Evolutionary conservation across 2,888 invertebrate genomes (phyloP).

Genomic region (Adela reaumurella): DNA sequence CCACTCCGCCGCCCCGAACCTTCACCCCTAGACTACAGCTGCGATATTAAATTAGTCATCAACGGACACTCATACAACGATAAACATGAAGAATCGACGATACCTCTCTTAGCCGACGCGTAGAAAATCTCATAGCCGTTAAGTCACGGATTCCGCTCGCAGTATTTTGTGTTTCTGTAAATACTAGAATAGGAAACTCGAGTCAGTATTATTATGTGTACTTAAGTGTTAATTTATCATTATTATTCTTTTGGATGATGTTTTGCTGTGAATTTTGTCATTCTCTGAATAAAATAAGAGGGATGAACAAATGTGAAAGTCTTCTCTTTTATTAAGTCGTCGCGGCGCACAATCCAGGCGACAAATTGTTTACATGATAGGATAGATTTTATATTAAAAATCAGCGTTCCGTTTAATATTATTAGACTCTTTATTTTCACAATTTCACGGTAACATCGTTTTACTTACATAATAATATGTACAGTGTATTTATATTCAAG

Average conservation of each 20-base stretch:
- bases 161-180: not conserved
- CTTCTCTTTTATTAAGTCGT: too few species aligned
- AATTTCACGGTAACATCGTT: slow-evolving; percentile 56
- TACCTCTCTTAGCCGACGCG: slow-evolving; percentile 38
- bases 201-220: slow-evolving; percentile 5
- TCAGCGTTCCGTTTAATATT: slow-evolving; percentile 58
- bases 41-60: slow-evolving; percentile 39
- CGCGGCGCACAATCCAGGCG: too few species aligned
- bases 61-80: slow-evolving; percentile 33
- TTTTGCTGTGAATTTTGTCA: too few species aligned
- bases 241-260: too few species aligned
- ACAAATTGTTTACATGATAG: too few species aligned
- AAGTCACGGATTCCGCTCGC: not conserved
- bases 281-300: slow-evolving; percentile 5
- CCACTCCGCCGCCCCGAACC: slow-evolving; percentile 6
- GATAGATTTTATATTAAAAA: too few species aligned
- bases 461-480: slow-evolving; percentile 32
- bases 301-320: slow-evolving; percentile 13
- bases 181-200: not conserved
- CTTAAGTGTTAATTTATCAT: not conserved
- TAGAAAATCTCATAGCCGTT: slow-evolving; percentile 16
- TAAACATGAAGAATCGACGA: slow-evolving; percentile 27
- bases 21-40: slow-evolving; percentile 13
- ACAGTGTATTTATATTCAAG: slow-evolving; percentile 1
- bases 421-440: slow-evolving; percentile 55